Base-by-base conservation (phyloP, 2,113 vertebrate genomes). In the Colossoma macropomum region DNA sequence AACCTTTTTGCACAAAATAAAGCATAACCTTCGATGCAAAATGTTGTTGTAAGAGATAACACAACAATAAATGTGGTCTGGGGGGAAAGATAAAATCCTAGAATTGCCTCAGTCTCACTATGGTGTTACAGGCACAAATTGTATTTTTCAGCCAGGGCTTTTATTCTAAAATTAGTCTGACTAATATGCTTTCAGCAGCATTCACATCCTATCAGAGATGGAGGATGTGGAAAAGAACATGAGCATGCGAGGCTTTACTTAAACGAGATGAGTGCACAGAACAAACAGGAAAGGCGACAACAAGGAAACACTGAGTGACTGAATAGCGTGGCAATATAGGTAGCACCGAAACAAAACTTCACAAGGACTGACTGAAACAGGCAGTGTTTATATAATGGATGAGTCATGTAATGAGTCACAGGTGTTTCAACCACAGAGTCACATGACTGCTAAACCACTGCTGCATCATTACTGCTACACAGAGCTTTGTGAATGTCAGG, bases 181-280 rank as follows among this genome's bases (percentile, higher is more conserved):
- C 66, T 70, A 62, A 62, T 62, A 27, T 62, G 59, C 59, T 62
- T 62, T 62, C n/a, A 62, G 59, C 59, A 62, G 59, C 10, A 62
- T 62, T 62, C 59, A 62, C 59, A 62, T 62, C n/a, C 25, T 62
- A 27, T 62, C 59, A 62, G 25, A 1, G 25, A n/a, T 27, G 11
- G n/a, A 62, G 25, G 59, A 62, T 62, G 59, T 13, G 7, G 59
- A 25, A 62, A 59, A 62, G 23, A 62, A 27, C 59, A 62, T 62
- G 25, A 21, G n/a, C 2, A 27, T 25, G 7, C 59, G 12, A 11
- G n/a, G 59, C 59, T 62, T 62, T 62, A 27, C 59, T 27, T 59
- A n/a, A 62, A 62, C 59, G 4, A 62, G 59, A 62, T 62, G 59
- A 62, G n/a, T 23, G 10, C 25, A 62, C n/a, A 62, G 27, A 25